Evolutionary conservation across 2,888 invertebrate genomes (phyloP).

Genomic region (Octonoba sinensis): DNA sequence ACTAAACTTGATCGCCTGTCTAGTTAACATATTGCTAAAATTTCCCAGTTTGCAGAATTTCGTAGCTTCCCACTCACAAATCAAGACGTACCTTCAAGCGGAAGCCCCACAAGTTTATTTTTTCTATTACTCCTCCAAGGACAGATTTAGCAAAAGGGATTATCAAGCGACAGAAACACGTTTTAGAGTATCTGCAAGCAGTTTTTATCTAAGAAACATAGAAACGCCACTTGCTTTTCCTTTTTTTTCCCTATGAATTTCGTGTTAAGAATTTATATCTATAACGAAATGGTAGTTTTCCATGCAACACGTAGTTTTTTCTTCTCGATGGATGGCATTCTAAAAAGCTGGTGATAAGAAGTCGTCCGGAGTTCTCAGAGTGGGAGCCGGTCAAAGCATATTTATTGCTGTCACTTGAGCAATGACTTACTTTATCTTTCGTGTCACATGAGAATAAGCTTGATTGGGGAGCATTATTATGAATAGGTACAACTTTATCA

Average conservation of each 20-base stretch:
- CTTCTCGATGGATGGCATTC: conserved; percentile 24
- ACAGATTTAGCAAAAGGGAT: conserved; percentile 24
- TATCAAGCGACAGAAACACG: conserved; percentile 27
- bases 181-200: conserved; percentile 29
- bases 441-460: conserved; percentile 13
- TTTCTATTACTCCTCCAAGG: conserved; percentile 6
- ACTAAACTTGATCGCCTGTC: no score
- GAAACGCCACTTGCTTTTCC: conserved; percentile 25
- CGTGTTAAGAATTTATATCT: conserved; percentile 51
- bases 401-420: conserved; percentile 29
- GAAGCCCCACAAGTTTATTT: neutral
- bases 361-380: neutral
- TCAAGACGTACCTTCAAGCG: no score
- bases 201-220: conserved; percentile 48
- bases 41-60: no score
- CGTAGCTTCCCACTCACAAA: no score
- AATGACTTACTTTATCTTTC: conserved; percentile 21
- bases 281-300: conserved; percentile 35
- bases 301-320: conserved; percentile 23
- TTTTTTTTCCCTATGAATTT: conserved; percentile 7
- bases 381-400: conserved; percentile 13
- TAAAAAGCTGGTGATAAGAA: conserved; percentile 40
- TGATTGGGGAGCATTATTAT: conserved; percentile 22
- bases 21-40: no score
- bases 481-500: conserved; percentile 16